These are phyloP conservation scores for Phataginus tricuspis DNA, from an alignment of 2,797 vertebrate genomes.

Conservation along the genomic window DNA sequence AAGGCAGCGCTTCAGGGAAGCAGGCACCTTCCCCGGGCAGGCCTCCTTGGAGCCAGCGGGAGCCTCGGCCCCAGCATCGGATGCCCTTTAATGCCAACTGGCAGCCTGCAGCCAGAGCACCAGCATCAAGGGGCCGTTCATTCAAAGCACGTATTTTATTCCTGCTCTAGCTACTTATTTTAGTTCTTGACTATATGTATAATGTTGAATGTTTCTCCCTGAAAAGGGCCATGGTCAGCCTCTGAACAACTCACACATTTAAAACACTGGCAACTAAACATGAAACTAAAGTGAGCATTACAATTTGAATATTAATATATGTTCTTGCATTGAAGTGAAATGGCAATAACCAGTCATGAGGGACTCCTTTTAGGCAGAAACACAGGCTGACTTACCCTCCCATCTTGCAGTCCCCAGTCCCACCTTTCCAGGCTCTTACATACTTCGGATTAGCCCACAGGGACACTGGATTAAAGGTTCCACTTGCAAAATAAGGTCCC, in stretches of 20 bases:
- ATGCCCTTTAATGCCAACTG: not conserved
- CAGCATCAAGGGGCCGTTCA: not conserved
- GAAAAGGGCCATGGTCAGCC: not conserved
- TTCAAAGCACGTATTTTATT: not conserved
- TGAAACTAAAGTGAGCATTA: not conserved
- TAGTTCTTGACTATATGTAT: not conserved
- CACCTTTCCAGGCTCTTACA: conserved; percentile 93
- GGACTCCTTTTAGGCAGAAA: not conserved
- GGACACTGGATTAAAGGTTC: conserved; percentile 88
- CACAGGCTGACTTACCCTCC: conserved; percentile 88
- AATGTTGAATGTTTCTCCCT: not conserved
- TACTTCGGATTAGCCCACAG: conserved; percentile 94
- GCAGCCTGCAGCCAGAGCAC: not conserved
- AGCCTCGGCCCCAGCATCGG: not conserved
- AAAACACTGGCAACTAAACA: not conserved
- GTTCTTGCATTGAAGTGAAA: not conserved
- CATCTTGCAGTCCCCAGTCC: conserved; percentile 94
- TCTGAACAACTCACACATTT: not conserved
- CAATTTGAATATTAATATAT: not conserved
- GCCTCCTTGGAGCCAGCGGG: not conserved
- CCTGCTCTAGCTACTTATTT: not conserved
- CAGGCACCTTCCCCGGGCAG: conserved; percentile 38
- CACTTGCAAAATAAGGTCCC: conserved; percentile 90
- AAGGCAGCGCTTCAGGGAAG: conserved; percentile 4
- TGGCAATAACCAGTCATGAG: not conserved